Base-by-base conservation (phyloP, 2,797 vertebrate genomes). In the Muscicapa striata region DNA sequence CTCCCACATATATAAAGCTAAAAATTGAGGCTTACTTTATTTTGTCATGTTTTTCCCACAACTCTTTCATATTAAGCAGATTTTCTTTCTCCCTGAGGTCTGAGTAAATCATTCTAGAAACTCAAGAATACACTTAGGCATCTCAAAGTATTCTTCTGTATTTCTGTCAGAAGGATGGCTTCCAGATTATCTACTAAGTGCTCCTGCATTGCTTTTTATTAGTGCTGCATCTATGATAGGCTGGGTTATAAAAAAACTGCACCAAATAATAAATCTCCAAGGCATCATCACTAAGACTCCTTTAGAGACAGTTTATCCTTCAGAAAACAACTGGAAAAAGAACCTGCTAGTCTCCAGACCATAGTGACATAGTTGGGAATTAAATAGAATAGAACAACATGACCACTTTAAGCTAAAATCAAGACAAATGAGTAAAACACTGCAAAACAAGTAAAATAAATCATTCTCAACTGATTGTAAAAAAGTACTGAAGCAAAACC, bases 51-150 rank as follows among this genome's bases (percentile, higher is more conserved):
- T 87, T 94, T 93, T 29, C 59, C 62, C 57, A 74, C 63, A 91
- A 45, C 29, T 80, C 61, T 79, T 77, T 54, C 34, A 51, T 52
- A 87, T 62, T 67, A 80, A 83, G 41, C 13, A 83, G 41, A 70
- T 84, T 86, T 91, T 52, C 63, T 77, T 79, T 80, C 51, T 75
- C 77, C 52, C n/a, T 84, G 23, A 82, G 32, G 57, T 79, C 38
- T 61, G 82, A 77, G 30, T 49, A 87, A 91, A 92, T 79, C 43
- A 24, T 90, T 82, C 52, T 72, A 85, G 64, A 91, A 93, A 77
- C 26, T 70, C 52, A 87, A 89, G 55, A 81, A 76, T 29, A 67
- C 40, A 52, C 10, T 92, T 6, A 45, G 23, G 24, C 61, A 87
- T 54, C 46, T 85, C 68, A 87, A 62, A 46, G 30, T 80, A 74